Conservation (phyloP, 2,888 invertebrate genomes). For the Tortrix viridana region DNA sequence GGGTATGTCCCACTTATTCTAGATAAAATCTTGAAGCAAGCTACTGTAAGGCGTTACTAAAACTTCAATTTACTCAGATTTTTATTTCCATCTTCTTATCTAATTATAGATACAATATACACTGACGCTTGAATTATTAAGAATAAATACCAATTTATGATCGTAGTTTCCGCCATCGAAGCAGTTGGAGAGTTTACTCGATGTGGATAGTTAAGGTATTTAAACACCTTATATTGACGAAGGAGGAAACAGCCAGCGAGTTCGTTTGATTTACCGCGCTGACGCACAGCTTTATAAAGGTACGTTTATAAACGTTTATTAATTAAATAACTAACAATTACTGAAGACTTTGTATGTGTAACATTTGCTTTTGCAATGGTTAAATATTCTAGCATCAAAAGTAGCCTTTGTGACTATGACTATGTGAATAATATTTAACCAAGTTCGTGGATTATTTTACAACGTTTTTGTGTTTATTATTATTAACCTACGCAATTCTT, state of each 20-base stretch:
- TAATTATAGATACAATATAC: no score
- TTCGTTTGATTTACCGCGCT: slow-evolving; percentile 34
- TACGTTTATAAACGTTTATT: not conserved
- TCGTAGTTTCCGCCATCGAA: not conserved
- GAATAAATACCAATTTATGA: not conserved
- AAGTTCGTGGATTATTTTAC: no score
- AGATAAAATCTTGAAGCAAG: no score
- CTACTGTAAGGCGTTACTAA: no score
- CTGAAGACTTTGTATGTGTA: no score
- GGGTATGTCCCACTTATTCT: no score
- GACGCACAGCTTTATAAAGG: slow-evolving; percentile 29
- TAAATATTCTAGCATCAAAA: not conserved
- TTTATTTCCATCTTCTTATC: no score
- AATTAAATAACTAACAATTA: no score
- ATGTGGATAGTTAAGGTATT: slow-evolving; percentile 26
- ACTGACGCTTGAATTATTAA: not conserved
- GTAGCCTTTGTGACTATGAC: not conserved
- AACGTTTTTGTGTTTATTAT: no score
- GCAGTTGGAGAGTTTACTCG: slow-evolving; percentile 17
- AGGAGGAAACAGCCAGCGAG: slow-evolving; percentile 25
- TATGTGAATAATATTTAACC: not conserved
- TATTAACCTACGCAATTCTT: no score
- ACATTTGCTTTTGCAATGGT: no score
- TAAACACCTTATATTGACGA: slow-evolving; percentile 33
- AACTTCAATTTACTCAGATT: no score